Base-by-base conservation (phyloP, 1,140 invertebrate species). In the Chrysoperla carnea region DNA sequence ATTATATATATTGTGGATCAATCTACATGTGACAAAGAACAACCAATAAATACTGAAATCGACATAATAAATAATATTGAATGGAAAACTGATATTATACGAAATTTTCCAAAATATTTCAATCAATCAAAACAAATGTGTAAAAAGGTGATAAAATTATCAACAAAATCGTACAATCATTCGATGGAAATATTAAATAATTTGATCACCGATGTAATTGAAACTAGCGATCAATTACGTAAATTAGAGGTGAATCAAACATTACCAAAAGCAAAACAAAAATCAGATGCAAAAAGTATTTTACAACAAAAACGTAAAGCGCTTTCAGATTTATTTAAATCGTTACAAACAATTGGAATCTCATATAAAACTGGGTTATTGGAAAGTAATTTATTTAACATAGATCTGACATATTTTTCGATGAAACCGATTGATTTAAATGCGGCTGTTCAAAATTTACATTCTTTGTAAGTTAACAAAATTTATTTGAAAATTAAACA, bases 271-370 rank as follows among this genome's bases (percentile, higher is more conserved):
- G 73, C 60, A 50, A 90, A 78, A 56, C 86, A 88, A 59, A 81
- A 75, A 51, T 74, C 78, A 4, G 75, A 83, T 58, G 83, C 84
- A 0, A 85, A 84, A 52, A 76, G 70, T 56, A 80, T 92, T 31
- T 67, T 91, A 1, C 77, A 85, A 48, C 78, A 84, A 49, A 93
- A 93, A 58, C 75, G 82, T 28, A 78, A 84, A 60, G 76, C 76
- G 6, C 56, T 95, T 0, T 71, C 81, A 1, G 84, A 92, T 64
- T 66, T 93, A 15, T 94, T 92, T 53, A 85, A 84, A 54, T 65
- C 68, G 9, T 61, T 95, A 0, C 60, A 70, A 1, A 64, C 70
- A 40, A 64, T 83, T 48, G 87, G 87, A 0, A 51, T 93, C 1
- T 90, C 82, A 86, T 44, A 50, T 52, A 73, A 81, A 43, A 76